Evolutionary conservation across 1,140 invertebrate species (phyloP).

Genomic region (Drepana arcuata): DNA sequence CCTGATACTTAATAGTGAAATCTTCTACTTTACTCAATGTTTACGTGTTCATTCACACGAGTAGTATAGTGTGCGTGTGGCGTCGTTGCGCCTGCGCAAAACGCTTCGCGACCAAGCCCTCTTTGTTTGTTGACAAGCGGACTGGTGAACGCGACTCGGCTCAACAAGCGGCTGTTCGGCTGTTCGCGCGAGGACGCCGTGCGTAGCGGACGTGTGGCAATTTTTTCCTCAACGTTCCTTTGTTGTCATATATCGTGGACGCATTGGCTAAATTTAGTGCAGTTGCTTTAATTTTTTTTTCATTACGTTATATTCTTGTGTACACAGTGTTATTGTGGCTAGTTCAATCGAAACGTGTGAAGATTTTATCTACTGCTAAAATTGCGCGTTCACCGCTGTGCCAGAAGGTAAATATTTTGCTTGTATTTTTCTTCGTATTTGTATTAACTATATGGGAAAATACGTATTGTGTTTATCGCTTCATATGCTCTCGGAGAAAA

Average conservation of each 20-base stretch:
- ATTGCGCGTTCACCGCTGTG: slow-evolving; percentile 34
- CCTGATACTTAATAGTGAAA: too few relatives aligned
- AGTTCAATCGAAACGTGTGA: slow-evolving; percentile 15
- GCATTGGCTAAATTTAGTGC: slow-evolving; percentile 38
- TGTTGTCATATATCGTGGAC: slow-evolving; percentile 24
- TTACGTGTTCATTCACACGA: slow-evolving; percentile 62
- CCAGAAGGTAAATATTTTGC: slow-evolving; percentile 38
- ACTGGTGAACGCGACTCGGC: slow-evolving; percentile 18
- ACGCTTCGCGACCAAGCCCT: slow-evolving; percentile 36
- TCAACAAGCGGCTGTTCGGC: slow-evolving; percentile 21
- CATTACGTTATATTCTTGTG: slow-evolving; percentile 27
- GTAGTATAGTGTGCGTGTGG: slow-evolving; percentile 34
- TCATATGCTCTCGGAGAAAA: too few relatives aligned
- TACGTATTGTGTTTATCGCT: slow-evolving; percentile 1
- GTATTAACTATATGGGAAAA: slow-evolving; percentile 1
- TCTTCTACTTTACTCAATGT: slow-evolving; percentile 33
- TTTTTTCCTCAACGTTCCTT: slow-evolving; percentile 10
- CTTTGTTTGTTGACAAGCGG: slow-evolving; percentile 70
- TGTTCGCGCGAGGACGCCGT: slow-evolving; percentile 34
- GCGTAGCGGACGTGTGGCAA: slow-evolving; percentile 25
- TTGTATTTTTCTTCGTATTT: slow-evolving; percentile 16
- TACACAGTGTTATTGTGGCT: slow-evolving; percentile 27
- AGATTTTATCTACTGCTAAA: slow-evolving; percentile 32
- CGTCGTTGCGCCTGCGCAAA: slow-evolving; percentile 50
- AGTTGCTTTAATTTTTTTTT: slow-evolving; percentile 29